Percentiles rank a stretch among this genome's conserved stretches.
These are phyloP conservation scores for Leptobrachium ailaonicum DNA, from an alignment of 2,113 vertebrate genomes.

Conservation along the genomic window DNA sequence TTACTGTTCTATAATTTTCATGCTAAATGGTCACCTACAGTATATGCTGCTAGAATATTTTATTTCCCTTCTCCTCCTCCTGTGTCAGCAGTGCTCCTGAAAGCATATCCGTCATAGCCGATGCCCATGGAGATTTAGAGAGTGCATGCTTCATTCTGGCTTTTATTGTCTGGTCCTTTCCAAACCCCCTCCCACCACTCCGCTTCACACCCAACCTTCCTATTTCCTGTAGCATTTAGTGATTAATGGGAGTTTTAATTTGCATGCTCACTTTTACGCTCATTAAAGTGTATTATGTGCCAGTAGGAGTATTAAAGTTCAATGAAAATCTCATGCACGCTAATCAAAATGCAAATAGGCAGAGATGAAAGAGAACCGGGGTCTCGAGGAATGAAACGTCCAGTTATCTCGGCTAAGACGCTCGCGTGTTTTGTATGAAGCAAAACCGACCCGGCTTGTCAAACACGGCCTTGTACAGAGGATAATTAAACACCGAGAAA, in stretches of 20 bases:
- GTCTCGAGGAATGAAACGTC: slow-evolving; percentile 70
- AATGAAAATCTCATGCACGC: slow-evolving; percentile 84
- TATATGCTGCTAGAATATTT: slow-evolving; percentile 52
- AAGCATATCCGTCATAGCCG: slow-evolving; percentile 54
- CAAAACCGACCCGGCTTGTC: neutral
- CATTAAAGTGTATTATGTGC: slow-evolving; percentile 79
- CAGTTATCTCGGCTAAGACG: slow-evolving; percentile 60
- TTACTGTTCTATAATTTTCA: slow-evolving; percentile 52
- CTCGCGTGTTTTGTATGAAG: slow-evolving; percentile 51
- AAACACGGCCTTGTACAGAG: slow-evolving; percentile 53
- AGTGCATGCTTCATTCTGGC: slow-evolving; percentile 49
- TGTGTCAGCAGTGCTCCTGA: slow-evolving; percentile 50
- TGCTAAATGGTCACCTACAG: slow-evolving; percentile 53
- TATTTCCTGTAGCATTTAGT: slow-evolving; percentile 67
- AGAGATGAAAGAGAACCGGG: slow-evolving; percentile 68
- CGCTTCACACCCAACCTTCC: slow-evolving; percentile 33
- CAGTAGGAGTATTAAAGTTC: slow-evolving; percentile 85
- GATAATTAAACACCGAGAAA: slow-evolving; percentile 46
- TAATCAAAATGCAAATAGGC: slow-evolving; percentile 84
- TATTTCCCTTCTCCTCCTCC: slow-evolving; percentile 48
- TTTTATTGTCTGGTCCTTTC: slow-evolving; percentile 52
- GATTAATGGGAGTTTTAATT: slow-evolving; percentile 86
- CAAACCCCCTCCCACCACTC: neutral
- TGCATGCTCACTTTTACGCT: slow-evolving; percentile 78
- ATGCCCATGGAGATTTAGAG: slow-evolving; percentile 51